phyloP scores from a whole-genome alignment of 1,140 invertebrate genomes.

The Drosophila obscura region DNA sequence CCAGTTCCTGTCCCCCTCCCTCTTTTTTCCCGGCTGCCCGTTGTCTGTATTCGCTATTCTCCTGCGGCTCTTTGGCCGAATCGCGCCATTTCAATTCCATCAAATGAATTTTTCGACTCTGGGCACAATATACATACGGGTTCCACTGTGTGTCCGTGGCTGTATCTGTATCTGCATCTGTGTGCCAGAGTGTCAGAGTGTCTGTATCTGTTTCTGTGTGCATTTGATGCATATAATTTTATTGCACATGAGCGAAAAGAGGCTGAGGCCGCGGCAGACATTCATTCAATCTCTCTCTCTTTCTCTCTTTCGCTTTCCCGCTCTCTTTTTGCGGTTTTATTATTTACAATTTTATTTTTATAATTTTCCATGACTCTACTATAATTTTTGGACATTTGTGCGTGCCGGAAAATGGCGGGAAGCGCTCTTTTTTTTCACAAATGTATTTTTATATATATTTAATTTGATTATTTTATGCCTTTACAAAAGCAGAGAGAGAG shows the following conservation, averaged over 20 bases:
- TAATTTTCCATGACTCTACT: slow-evolving; percentile 50
- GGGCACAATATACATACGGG: slow-evolving; percentile 13
- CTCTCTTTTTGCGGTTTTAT: slow-evolving; percentile 65
- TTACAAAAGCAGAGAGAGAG: slow-evolving; percentile 29
- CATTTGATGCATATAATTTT: slow-evolving; percentile 78
- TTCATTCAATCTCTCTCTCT: slow-evolving; percentile 43
- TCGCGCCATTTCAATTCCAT: slow-evolving; percentile 66
- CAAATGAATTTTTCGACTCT: slow-evolving; percentile 52
- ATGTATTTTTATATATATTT: slow-evolving; percentile 54
- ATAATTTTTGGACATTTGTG: slow-evolving; percentile 61
- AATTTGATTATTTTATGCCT: slow-evolving; percentile 81
- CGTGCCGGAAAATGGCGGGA: slow-evolving; percentile 53
- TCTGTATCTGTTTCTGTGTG: slow-evolving; percentile 31
- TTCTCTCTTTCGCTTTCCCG: not conserved
- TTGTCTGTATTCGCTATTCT: slow-evolving; percentile 26
- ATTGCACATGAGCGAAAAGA: slow-evolving; percentile 52
- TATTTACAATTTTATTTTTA: slow-evolving; percentile 75
- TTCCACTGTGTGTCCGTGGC: slow-evolving; percentile 6
- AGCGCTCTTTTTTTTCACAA: slow-evolving; percentile 37
- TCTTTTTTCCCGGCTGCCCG: slow-evolving; percentile 13
- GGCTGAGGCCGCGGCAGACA: not conserved
- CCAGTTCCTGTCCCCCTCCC: slow-evolving; percentile 4
- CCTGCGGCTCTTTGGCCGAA: slow-evolving; percentile 37
- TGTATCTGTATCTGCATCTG: slow-evolving; percentile 17
- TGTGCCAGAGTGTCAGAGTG: slow-evolving; percentile 2